A percentile compares a stretch with the other conserved stretches of the same genome.
Conservation (phyloP, 2,888 invertebrate species). For the Andrena hattorfiana region DNA sequence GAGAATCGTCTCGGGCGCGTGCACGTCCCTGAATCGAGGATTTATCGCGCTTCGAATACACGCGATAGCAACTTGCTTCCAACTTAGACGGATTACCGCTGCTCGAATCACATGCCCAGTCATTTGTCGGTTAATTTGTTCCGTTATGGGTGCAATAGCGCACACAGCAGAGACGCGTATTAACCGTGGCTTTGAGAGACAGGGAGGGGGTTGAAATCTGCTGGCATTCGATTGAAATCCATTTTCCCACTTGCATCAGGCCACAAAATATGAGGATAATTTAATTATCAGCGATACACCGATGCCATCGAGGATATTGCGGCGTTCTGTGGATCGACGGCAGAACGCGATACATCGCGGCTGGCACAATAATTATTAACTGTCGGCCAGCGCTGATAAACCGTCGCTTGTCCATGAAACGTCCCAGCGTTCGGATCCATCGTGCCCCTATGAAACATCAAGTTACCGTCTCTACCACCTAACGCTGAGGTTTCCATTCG, state of each 20-base stretch:
- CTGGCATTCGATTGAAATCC: not conserved
- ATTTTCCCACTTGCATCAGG: not conserved
- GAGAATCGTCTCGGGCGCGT: constrained; percentile 9
- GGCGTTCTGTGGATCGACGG: not conserved
- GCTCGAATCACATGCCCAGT: not conserved
- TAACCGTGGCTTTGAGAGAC: not conserved
- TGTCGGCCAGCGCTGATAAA: not conserved
- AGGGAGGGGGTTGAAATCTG: not conserved
- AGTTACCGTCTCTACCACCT: not conserved
- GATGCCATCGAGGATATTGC: not conserved
- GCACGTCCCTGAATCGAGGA: constrained; percentile 11
- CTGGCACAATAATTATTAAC: constrained; percentile 12
- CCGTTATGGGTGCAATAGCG: not conserved
- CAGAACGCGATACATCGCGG: not conserved
- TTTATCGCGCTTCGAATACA: constrained; percentile 10
- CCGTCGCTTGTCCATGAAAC: constrained; percentile 8
- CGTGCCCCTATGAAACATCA: not conserved
- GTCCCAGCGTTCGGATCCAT: not conserved
- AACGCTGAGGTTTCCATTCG: not conserved
- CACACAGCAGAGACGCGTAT: not conserved
- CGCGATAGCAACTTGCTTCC: not conserved
- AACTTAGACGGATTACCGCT: not conserved
- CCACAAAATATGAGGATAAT: constrained; percentile 18
- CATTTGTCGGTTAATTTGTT: not conserved
- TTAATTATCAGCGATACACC: constrained; percentile 20